Evolutionary conservation across 2,797 vertebrate genomes (phyloP).

Genomic region (Calcarius lapponicus): DNA sequence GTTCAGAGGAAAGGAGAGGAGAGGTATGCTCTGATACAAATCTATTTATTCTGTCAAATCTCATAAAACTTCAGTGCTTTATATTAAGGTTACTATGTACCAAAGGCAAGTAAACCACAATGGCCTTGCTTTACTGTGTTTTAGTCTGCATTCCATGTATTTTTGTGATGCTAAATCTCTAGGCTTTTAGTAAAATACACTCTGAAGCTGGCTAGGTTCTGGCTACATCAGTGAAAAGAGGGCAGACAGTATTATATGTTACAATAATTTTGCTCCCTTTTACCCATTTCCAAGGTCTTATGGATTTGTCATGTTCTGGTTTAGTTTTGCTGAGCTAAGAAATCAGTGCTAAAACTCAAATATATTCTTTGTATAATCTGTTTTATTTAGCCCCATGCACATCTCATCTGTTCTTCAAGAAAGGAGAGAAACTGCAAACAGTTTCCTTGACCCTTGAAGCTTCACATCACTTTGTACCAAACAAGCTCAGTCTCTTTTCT

Average conservation of each 20-base stretch:
- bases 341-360: not conserved
- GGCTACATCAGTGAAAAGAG: not conserved
- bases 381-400: not conserved
- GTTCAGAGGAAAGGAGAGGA: not conserved
- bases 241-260: not conserved
- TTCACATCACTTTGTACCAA: not conserved
- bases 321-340: not conserved
- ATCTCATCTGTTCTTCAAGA: not conserved
- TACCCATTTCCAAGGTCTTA: not conserved
- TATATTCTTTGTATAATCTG: not conserved
- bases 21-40: conserved; percentile 8
- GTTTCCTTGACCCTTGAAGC: not conserved
- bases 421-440: not conserved
- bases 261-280: not conserved
- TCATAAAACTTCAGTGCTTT: not conserved
- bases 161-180: not conserved
- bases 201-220: not conserved
- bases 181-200: not conserved
- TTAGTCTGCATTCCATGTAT: not conserved
- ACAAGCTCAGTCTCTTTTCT: not conserved
- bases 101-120: not conserved
- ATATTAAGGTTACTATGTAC: not conserved
- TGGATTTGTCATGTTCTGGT: not conserved
- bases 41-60: not conserved
- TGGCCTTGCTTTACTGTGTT: not conserved